Percentiles rank a stretch among this genome's conserved stretches.
These are phyloP conservation scores for Dascillus cervinus DNA, from an alignment of 2,888 invertebrate species.

Conservation along the genomic window DNA sequence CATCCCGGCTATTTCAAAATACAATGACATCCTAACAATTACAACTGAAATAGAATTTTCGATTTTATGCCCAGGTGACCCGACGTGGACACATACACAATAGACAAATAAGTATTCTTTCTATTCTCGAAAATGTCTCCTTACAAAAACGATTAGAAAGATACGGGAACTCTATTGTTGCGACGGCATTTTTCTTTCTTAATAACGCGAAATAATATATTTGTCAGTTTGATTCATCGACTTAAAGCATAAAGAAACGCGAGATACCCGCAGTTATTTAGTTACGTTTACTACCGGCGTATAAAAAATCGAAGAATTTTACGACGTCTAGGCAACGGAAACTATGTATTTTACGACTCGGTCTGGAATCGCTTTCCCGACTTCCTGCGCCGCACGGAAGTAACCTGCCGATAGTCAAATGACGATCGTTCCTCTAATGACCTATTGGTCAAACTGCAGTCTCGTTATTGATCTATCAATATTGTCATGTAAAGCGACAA, in stretches of 20 bases:
- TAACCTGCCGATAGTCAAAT: slow-evolving; percentile 33
- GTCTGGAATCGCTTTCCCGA: slow-evolving; percentile 18
- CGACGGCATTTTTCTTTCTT: too few relatives aligned
- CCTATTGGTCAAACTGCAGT: neutral
- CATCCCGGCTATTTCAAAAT: slow-evolving; percentile 4
- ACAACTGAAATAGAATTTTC: slow-evolving; percentile 20
- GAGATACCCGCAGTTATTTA: too few relatives aligned
- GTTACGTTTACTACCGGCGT: too few relatives aligned
- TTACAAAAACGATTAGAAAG: slow-evolving; percentile 6
- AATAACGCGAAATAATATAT: too few relatives aligned
- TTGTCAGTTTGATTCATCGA: too few relatives aligned
- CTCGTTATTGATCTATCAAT: neutral
- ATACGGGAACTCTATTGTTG: slow-evolving; percentile 4
- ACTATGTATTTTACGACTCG: slow-evolving; percentile 18
- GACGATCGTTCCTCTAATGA: slow-evolving; percentile 27
- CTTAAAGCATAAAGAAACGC: too few relatives aligned
- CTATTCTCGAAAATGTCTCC: slow-evolving; percentile 5
- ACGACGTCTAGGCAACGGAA: slow-evolving; percentile 12
- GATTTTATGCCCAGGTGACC: slow-evolving; percentile 29
- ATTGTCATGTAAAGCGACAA: too few relatives aligned
- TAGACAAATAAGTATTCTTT: slow-evolving; percentile 16
- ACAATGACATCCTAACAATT: slow-evolving; percentile 16
- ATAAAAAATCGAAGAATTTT: too few relatives aligned
- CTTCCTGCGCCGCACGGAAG: slow-evolving; percentile 28
- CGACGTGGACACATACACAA: slow-evolving; percentile 18